Percentiles rank a stretch among this genome's conserved stretches.
Conservation (phyloP, 2,113 vertebrate genomes). For the Onychostoma macrolepis region DNA sequence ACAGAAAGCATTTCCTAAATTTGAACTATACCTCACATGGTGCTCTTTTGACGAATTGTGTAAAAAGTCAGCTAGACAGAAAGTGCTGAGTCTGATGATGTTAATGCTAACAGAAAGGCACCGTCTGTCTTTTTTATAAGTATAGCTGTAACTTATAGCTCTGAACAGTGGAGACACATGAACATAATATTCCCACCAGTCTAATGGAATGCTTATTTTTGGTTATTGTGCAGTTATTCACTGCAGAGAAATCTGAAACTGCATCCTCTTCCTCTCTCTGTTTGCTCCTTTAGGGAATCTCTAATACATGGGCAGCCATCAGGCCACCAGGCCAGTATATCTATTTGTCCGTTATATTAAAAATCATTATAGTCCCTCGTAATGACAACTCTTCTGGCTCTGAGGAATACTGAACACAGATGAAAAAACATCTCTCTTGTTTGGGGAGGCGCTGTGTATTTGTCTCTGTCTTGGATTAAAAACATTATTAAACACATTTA, state of each 20-base stretch:
- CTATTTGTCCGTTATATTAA: constrained; percentile 7
- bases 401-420: constrained; percentile 21
- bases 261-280: not conserved
- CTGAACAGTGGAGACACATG: not conserved
- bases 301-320: not conserved
- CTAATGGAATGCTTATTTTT: not conserved
- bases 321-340: not conserved
- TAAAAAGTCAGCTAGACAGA: not conserved
- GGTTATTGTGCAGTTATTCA: constrained; percentile 2
- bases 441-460: not conserved
- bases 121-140: not conserved
- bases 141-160: not conserved
- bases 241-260: constrained; percentile 9
- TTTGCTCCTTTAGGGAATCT: constrained; percentile 26
- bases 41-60: too few species aligned
- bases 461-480: not conserved
- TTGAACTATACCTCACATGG: too few species aligned
- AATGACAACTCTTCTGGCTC: constrained; percentile 35
- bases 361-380: not conserved
- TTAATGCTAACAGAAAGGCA: not conserved
- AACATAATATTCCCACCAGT: not conserved
- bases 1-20: too few species aligned
- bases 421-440: not conserved
- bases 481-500: constrained; percentile 38
- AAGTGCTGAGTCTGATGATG: not conserved